Percentiles rank a stretch among this genome's conserved stretches.
phyloP scores from a whole-genome alignment of 2,113 vertebrate species.

The Corythornis cristatus region DNA sequence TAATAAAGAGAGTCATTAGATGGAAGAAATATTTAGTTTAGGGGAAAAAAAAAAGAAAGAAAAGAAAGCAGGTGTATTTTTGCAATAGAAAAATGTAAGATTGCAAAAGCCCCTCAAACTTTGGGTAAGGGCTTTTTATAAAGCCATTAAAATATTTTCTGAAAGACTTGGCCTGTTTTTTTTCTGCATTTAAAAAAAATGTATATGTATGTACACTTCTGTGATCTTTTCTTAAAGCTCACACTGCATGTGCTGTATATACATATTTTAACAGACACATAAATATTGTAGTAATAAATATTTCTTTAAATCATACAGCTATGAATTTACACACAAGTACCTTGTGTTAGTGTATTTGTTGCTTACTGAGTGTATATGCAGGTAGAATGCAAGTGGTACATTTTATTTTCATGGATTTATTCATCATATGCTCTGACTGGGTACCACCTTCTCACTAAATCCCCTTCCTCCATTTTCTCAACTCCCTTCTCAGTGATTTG shows the following conservation, averaged over 20 bases:
- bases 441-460: not conserved
- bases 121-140: constrained; percentile 70
- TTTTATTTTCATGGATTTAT: constrained; percentile 25
- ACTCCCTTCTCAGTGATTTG: not conserved
- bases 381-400: not conserved
- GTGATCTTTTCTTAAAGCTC: not conserved
- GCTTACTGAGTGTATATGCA: not conserved
- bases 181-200: not conserved
- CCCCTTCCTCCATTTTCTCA: not conserved
- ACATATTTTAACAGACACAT: not conserved
- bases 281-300: not conserved
- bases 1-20: constrained; percentile 89
- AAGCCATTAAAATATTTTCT: constrained; percentile 78
- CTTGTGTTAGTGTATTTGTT: not conserved
- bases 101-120: constrained; percentile 75
- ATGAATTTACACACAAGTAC: not conserved
- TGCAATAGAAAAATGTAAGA: constrained; percentile 78
- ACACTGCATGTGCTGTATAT: not conserved
- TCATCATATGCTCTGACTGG: not conserved
- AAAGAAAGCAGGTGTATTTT: constrained; percentile 84
- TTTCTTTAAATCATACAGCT: not conserved
- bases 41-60: constrained; percentile 41
- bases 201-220: not conserved
- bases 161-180: constrained; percentile 64
- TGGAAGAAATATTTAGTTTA: constrained; percentile 88